Evolutionary conservation across 2,888 invertebrate genomes (phyloP), one percentile per base, ranked within the genome.

Genomic region (Scrobipalpa costella): DNA sequence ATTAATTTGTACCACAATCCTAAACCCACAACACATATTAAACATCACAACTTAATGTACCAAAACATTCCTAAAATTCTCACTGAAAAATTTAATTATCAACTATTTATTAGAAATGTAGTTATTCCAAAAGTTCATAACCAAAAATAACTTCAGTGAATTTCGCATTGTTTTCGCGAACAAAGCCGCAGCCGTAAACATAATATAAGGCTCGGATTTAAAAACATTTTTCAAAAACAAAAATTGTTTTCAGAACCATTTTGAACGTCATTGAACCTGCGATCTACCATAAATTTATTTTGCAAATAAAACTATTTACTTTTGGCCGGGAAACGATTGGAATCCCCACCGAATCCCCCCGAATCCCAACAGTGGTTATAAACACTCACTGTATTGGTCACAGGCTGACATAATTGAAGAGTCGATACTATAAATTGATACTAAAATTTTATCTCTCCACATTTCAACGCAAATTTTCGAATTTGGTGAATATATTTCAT

Each of bases 401-500:
- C 34, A 15, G 57, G 57, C 57, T 38, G 38, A 34, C 27, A 38
- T 57, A 17, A 36, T 36, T 17, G 34, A 50, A 50, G 19, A 52
- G 49, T 50, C 61, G 61, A 34, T 49, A 49, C 38, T 52, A 61
- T 61, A 50, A 61, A 50, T 61, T 61, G 61, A 61, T 61, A 19
- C 52, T 38, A 61, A 50, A 50, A 17, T 52, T 52, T 52, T 52
- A 52, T 27, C 2, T 21, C 21, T 21, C 13, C 13, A 44, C 27
- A 52, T 50, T 50, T 50, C 50, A 52, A 27, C 13, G 6, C 11
- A 2, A 17, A 47, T 47, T 47, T 47, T 2, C 49, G 8, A 0
- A n/a, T 15, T 44, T n/a, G 49, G 6, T 2, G 8, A 49, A 49
- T 49, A 49, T 49, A 19, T 8, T 49, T 11, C 3, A 9, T 49